Conservation (phyloP, 1,140 invertebrate genomes). For the Hyles vespertilio region DNA sequence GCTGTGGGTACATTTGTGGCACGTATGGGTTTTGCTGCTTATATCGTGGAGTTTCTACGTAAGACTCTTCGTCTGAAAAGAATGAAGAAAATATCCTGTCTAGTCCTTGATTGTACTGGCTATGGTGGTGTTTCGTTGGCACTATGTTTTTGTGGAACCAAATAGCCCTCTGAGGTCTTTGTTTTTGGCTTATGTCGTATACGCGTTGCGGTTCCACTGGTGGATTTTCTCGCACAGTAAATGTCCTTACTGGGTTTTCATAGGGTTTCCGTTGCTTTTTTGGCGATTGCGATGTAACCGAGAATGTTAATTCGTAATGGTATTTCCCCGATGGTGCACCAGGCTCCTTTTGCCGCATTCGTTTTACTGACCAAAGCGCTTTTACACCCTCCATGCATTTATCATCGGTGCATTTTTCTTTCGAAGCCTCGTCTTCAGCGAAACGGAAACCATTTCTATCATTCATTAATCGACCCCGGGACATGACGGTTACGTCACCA, state of each 20-base stretch:
- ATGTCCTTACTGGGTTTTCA: constrained; percentile 66
- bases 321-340: constrained; percentile 64
- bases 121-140: constrained; percentile 33
- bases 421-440: constrained; percentile 75
- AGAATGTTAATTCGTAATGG: constrained; percentile 80
- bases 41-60: constrained; percentile 31
- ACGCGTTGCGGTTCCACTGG: constrained; percentile 20
- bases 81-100: constrained; percentile 60
- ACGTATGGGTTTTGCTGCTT: constrained; percentile 37
- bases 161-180: constrained; percentile 46
- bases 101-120: constrained; percentile 36
- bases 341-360: constrained; percentile 77
- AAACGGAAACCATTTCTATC: constrained; percentile 70
- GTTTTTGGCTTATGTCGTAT: constrained; percentile 16
- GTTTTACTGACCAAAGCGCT: constrained; percentile 80
- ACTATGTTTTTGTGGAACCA: constrained; percentile 66
- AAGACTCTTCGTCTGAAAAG: constrained; percentile 48
- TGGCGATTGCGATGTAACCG: constrained; percentile 73
- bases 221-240: constrained; percentile 65
- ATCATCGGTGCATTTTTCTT: constrained; percentile 58
- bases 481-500: constrained; percentile 79
- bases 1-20: constrained; percentile 27
- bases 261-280: constrained; percentile 53
- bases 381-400: constrained; percentile 65
- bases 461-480: constrained; percentile 77